Percentiles rank a stretch among this genome's conserved stretches.
These are phyloP conservation scores for Cydia splendana DNA, from an alignment of 1,140 invertebrate genomes.

Conservation along the genomic window DNA sequence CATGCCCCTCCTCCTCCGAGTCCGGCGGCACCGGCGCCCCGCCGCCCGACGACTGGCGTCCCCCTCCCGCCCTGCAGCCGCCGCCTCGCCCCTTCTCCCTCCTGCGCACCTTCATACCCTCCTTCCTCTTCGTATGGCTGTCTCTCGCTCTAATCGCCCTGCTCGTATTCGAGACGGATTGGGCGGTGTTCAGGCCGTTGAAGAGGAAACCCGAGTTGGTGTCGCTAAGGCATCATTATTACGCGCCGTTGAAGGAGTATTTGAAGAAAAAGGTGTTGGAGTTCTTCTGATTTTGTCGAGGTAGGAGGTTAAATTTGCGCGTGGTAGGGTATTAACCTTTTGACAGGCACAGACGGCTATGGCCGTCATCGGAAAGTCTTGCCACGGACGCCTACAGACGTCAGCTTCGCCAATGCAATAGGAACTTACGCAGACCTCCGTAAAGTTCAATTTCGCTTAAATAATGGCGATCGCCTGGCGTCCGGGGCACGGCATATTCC, in stretches of 20 bases:
- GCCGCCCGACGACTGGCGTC: conserved; percentile 59
- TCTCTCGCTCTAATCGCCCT: conserved; percentile 84
- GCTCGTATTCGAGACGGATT: conserved; percentile 88
- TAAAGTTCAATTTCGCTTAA: too few relatives aligned
- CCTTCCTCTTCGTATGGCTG: conserved; percentile 84
- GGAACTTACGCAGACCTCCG: too few relatives aligned
- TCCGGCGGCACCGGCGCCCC: conserved; percentile 77
- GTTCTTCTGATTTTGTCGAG: conserved; percentile 69
- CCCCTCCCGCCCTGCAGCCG: conserved; percentile 78
- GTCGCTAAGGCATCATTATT: conserved; percentile 88
- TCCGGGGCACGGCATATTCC: too few relatives aligned
- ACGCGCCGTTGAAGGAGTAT: conserved; percentile 90
- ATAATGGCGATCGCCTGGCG: too few relatives aligned
- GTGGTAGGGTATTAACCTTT: neutral
- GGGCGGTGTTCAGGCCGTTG: conserved; percentile 84
- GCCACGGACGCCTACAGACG: too few relatives aligned
- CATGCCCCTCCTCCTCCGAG: conserved; percentile 89
- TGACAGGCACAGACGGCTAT: too few relatives aligned
- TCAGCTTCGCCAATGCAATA: too few relatives aligned
- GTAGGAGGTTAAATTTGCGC: neutral
- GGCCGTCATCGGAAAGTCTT: too few relatives aligned
- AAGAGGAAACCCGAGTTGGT: conserved; percentile 90
- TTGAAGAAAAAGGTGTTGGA: conserved; percentile 78
- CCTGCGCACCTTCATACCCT: conserved; percentile 86
- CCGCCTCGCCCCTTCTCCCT: conserved; percentile 82